Evolutionary conservation across 2,797 vertebrate genomes (phyloP).

Genomic region (Myripristis jacobus): DNA sequence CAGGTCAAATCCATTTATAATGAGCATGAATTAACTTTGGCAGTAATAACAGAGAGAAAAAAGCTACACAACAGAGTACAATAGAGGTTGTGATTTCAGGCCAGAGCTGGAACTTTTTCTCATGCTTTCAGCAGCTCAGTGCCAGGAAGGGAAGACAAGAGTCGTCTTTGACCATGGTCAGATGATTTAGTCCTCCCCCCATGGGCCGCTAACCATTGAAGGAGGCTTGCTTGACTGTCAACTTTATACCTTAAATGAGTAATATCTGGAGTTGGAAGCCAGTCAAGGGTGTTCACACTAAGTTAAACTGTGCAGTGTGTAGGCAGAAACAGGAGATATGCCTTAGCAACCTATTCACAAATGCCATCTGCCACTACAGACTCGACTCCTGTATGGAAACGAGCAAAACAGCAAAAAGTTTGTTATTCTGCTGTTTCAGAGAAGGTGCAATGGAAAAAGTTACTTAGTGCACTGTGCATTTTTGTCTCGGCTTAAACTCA

Average conservation of each 20-base stretch:
- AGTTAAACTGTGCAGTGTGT: constrained; percentile 40
- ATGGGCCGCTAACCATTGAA: constrained; percentile 42
- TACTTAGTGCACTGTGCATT: not conserved
- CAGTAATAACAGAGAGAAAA: constrained; percentile 36
- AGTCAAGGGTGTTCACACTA: constrained; percentile 40
- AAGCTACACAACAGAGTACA: constrained; percentile 7
- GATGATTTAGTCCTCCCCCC: constrained; percentile 1
- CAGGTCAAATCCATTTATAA: constrained; percentile 37
- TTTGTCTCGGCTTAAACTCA: constrained; percentile 22
- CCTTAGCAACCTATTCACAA: constrained; percentile 55
- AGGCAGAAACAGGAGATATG: constrained; percentile 48
- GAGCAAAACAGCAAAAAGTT: constrained; percentile 7
- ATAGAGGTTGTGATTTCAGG: constrained; percentile 18
- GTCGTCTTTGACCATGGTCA: constrained; percentile 40
- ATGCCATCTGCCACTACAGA: constrained; percentile 57
- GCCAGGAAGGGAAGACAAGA: constrained; percentile 16
- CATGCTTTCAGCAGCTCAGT: constrained; percentile 13
- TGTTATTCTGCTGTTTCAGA: constrained; percentile 18
- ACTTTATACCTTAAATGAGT: constrained; percentile 27
- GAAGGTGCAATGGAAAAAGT: constrained; percentile 11
- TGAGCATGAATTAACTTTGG: constrained; percentile 47
- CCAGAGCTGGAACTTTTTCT: constrained; percentile 18
- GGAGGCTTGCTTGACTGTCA: constrained; percentile 35
- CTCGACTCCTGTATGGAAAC: constrained; percentile 32
- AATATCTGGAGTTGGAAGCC: constrained; percentile 51